phyloP scores from a whole-genome alignment of 2,113 vertebrate species.

The Xiphophorus hellerii region DNA sequence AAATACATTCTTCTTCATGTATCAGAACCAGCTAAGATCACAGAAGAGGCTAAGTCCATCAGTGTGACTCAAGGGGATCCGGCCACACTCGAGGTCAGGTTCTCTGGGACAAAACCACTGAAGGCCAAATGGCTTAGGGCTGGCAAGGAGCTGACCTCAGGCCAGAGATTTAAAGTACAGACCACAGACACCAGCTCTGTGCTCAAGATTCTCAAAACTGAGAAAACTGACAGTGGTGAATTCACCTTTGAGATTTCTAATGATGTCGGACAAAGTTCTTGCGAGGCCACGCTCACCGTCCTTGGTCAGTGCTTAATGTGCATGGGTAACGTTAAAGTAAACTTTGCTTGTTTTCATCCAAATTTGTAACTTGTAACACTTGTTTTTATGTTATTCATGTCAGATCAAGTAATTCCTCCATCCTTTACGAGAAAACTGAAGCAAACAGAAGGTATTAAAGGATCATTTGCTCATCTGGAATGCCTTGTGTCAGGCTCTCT shows the following conservation, averaged over 20 bases:
- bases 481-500: conserved; percentile 95
- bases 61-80: conserved; percentile 97
- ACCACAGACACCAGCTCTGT: conserved; percentile 88
- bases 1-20: conserved; percentile 51
- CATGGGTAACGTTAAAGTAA: not conserved
- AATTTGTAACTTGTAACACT: conserved; percentile 15
- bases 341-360: not conserved
- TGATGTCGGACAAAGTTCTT: conserved; percentile 90
- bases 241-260: conserved; percentile 94
- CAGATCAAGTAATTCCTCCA: conserved; percentile 97
- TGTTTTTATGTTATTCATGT: conserved; percentile 47
- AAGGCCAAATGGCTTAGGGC: conserved; percentile 90
- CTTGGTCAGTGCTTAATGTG: conserved; percentile 85
- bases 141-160: conserved; percentile 86
- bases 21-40: conserved; percentile 93
- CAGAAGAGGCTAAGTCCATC: conserved; percentile 91
- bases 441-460: conserved; percentile 93
- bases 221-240: conserved; percentile 90
- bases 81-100: conserved; percentile 91
- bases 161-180: conserved; percentile 90
- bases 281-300: conserved; percentile 89
- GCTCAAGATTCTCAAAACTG: conserved; percentile 89
- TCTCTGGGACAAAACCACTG: conserved; percentile 92
- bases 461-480: conserved; percentile 93
- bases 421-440: conserved; percentile 96